Conservation (phyloP, 2,888 invertebrate genomes). For the Pollenia griseotomentosa region DNA sequence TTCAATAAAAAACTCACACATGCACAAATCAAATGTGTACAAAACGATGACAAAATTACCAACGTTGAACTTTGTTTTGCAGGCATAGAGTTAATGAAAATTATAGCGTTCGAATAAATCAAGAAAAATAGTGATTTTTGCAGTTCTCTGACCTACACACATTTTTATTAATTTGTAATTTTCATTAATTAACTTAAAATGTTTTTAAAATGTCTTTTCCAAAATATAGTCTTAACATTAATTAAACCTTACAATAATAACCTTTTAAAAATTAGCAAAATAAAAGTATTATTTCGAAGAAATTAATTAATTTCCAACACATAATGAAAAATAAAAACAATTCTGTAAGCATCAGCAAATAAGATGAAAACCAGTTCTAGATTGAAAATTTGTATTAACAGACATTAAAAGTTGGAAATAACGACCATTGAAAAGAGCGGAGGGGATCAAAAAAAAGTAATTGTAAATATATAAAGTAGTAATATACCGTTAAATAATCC, state of each 20-base stretch:
- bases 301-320: conserved; percentile 16
- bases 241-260: background rate
- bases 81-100: no score
- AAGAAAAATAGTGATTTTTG: no score
- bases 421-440: background rate
- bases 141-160: no score
- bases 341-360: background rate
- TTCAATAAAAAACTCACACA: no score
- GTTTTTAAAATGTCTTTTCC: background rate
- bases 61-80: no score
- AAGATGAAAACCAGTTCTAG: background rate
- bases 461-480: conserved; percentile 80
- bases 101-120: no score
- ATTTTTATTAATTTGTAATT: background rate
- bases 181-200: background rate
- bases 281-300: no score
- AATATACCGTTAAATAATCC: conserved; percentile 82
- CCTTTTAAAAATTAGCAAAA: background rate
- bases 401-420: background rate
- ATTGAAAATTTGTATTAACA: background rate
- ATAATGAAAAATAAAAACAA: background rate
- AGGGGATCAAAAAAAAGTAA: conserved; percentile 40
- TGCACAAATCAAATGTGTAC: no score
- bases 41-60: no score
- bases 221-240: background rate